These are phyloP conservation scores for Triops cancriformis DNA, from an alignment of 1,140 invertebrate genomes.

Conservation along the genomic window DNA sequence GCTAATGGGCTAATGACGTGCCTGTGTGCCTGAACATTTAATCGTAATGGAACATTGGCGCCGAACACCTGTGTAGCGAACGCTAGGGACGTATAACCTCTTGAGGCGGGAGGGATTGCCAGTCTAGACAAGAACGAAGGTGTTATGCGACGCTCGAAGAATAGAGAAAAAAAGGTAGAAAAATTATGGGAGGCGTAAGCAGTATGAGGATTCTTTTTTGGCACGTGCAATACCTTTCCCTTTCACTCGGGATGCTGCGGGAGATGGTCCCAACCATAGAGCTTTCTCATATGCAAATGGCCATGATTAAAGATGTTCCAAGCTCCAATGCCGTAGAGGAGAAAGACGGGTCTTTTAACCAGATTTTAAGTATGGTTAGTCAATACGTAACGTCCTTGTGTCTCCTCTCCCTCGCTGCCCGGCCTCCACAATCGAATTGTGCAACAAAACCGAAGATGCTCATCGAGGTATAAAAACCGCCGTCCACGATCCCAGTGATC, in stretches of 20 bases:
- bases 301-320: neutral
- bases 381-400: neutral
- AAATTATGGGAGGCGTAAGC: too few relatives aligned
- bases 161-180: too few relatives aligned
- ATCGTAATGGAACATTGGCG: too few relatives aligned
- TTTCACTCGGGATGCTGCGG: neutral
- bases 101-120: too few relatives aligned
- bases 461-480: neutral
- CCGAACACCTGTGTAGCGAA: too few relatives aligned
- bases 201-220: too few relatives aligned
- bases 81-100: too few relatives aligned
- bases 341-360: neutral
- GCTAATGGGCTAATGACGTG: too few relatives aligned
- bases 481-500: neutral
- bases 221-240: too few relatives aligned
- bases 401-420: neutral
- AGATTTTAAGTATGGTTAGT: neutral
- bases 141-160: too few relatives aligned
- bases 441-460: neutral
- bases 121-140: too few relatives aligned
- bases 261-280: neutral
- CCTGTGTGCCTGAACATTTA: too few relatives aligned
- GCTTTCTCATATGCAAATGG: neutral
- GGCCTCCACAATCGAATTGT: neutral
- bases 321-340: neutral